Conservation (phyloP, 2,888 invertebrate species). For the Gymnoscelis rufifasciata region DNA sequence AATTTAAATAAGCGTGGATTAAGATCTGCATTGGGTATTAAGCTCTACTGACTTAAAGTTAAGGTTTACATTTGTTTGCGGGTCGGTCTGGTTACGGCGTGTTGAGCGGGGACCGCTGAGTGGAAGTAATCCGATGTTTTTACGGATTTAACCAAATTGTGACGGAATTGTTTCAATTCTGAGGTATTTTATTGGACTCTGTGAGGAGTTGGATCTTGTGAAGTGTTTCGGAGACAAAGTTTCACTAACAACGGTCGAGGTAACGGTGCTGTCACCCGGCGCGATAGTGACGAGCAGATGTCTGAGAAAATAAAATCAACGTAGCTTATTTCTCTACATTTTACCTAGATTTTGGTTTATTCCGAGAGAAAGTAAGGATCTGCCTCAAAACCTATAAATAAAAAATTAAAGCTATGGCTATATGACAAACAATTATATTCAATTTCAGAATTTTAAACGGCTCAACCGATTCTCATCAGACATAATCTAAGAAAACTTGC, state of each 20-base stretch:
- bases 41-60: not conserved
- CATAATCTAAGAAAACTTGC: too few species aligned
- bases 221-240: not conserved
- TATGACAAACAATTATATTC: too few species aligned
- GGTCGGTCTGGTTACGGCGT: slow-evolving; percentile 5
- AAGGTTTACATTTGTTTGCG: slow-evolving; percentile 3
- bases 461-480: too few species aligned
- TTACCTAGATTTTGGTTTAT: too few species aligned
- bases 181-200: not conserved
- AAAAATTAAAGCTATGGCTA: too few species aligned
- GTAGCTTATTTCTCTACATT: too few species aligned
- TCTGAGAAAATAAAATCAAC: not conserved
- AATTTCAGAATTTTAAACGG: too few species aligned
- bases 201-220: not conserved
- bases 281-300: not conserved
- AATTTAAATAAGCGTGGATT: not conserved
- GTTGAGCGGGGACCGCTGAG: slow-evolving; percentile 9
- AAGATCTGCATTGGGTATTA: slow-evolving; percentile 6
- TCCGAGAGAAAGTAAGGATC: too few species aligned
- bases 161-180: not conserved
- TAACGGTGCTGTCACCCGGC: not conserved
- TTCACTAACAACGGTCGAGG: not conserved
- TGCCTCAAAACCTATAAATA: too few species aligned
- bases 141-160: slow-evolving; percentile 5
- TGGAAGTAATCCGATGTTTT: slow-evolving; percentile 11